Base-by-base conservation (phyloP, 1,140 invertebrate species). In the Pinna nobilis region DNA sequence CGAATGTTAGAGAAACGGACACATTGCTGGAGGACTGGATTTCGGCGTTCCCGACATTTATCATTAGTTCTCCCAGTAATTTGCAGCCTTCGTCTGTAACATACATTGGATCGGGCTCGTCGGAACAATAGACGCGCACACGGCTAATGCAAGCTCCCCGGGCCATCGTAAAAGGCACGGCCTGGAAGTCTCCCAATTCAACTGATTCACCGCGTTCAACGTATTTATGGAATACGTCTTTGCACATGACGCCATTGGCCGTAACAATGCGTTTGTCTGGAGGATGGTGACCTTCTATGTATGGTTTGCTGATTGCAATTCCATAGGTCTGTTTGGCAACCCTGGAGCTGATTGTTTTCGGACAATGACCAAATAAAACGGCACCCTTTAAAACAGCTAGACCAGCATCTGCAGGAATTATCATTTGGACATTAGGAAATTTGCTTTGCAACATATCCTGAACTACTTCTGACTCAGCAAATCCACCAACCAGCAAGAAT, bases 211-310 rank as follows among this genome's bases (percentile, higher is more conserved):
- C 73, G 25, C 39, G 28, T 35, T 75, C 66, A 15, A 75, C 60
- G 32, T 64, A 75, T 65, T 75, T 75, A 49, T 75, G 67, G 25
- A 75, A 75, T 37, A 75, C 41, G 33, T 75, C 73, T 49, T 39
- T 61, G 51, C 73, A 75, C 3, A 75, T 37, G 3, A 51, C 53
- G 2, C 59, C 51, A 49, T 44, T 65, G 18, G 49, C 35, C 13
- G 73, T 64, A 0, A 3, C 2, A 50, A 41, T 37, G 15, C 35
- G 39, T 33, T 69, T 51, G 28, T 65, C 60, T 6, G 37, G 41
- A 0, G 73, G 73, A 59, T 75, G 66, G n/a, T 70, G 68, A 11
- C 73, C 73, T 11, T 70, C 66, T 13, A 53, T 63, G 39, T 70
- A 75, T n/a, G 66, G 33, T 20, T 68, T 64, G 15, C 73, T 75